Conservation (phyloP, 2,888 invertebrate species). For the Hoplodrina ambigua region DNA sequence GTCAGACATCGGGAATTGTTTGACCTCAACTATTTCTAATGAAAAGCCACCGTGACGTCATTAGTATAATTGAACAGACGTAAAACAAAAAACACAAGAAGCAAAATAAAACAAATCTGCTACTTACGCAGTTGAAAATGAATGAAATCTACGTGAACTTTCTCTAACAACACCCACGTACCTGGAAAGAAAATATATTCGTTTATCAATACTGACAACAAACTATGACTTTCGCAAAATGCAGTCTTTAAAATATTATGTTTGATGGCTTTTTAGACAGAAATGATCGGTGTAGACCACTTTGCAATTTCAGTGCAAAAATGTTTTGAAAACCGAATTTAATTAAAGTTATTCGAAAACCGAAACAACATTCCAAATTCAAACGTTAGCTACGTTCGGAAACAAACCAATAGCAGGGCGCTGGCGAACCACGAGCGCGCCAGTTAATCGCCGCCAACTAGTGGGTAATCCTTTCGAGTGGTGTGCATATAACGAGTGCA, state of each 20-base stretch:
- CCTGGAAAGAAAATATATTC: conserved; percentile 77
- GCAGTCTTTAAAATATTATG: not conserved
- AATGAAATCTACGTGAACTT: conserved; percentile 81
- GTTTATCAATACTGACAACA: conserved; percentile 54
- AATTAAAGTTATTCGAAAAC: conserved; percentile 73
- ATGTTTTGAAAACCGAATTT: conserved; percentile 59
- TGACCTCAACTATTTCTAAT: conserved; percentile 16
- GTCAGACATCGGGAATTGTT: conserved; percentile 34
- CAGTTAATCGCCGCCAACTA: conserved; percentile 87
- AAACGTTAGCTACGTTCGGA: conserved; percentile 76
- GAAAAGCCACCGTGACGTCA: conserved; percentile 26
- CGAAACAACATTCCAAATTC: conserved; percentile 75
- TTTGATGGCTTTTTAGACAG: not conserved
- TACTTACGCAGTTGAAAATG: conserved; percentile 84
- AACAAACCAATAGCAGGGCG: conserved; percentile 79
- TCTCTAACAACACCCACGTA: conserved; percentile 86
- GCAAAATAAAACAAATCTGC: conserved; percentile 78
- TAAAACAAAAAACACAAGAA: conserved; percentile 58
- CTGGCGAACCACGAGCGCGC: conserved; percentile 81
- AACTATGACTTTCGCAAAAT: conserved; percentile 8
- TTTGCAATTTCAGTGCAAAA: conserved; percentile 46
- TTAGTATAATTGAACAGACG: conserved; percentile 40
- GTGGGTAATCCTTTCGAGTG: conserved; percentile 88
- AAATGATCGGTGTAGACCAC: conserved; percentile 19
- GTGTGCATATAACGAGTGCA: conserved; percentile 86